phyloP scores from a whole-genome alignment of 2,888 invertebrate genomes.

The Elaeidobius kamerunicus region DNA sequence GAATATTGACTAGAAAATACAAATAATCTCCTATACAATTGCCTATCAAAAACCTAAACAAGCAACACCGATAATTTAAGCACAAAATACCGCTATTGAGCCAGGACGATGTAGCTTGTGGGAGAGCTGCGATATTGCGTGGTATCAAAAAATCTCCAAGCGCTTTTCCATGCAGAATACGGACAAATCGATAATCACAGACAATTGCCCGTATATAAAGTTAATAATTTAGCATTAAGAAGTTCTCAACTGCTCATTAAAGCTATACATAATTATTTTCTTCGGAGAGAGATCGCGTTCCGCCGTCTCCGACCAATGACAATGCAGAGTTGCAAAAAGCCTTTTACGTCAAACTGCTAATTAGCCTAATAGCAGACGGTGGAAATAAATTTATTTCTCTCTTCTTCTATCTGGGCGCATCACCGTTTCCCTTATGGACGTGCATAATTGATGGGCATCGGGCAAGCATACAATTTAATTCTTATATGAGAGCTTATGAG shows the following conservation, averaged over 20 bases:
- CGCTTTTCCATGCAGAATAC: constrained; percentile 15
- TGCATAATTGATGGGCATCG: neutral
- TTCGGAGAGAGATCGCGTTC: constrained; percentile 23
- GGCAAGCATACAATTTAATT: too few species aligned
- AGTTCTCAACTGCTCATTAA: constrained; percentile 27
- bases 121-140: constrained; percentile 15
- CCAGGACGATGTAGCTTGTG: constrained; percentile 10
- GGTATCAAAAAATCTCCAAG: constrained; percentile 20
- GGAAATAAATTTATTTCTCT: constrained; percentile 22
- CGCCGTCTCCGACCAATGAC: constrained; percentile 21
- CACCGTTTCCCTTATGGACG: too few species aligned
- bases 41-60: too few species aligned
- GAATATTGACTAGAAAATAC: too few species aligned
- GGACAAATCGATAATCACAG: constrained; percentile 30
- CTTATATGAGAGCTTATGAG: too few species aligned
- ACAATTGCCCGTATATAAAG: constrained; percentile 27
- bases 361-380: constrained; percentile 28
- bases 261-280: constrained; percentile 29
- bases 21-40: too few species aligned
- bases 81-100: constrained; percentile 1
- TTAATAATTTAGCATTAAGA: constrained; percentile 31
- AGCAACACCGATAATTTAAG: constrained; percentile 7
- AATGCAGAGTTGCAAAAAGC: constrained; percentile 24
- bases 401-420: too few species aligned
- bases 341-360: constrained; percentile 29